Conservation (phyloP, 2,888 invertebrate genomes). For the Eupithecia inturbata region DNA sequence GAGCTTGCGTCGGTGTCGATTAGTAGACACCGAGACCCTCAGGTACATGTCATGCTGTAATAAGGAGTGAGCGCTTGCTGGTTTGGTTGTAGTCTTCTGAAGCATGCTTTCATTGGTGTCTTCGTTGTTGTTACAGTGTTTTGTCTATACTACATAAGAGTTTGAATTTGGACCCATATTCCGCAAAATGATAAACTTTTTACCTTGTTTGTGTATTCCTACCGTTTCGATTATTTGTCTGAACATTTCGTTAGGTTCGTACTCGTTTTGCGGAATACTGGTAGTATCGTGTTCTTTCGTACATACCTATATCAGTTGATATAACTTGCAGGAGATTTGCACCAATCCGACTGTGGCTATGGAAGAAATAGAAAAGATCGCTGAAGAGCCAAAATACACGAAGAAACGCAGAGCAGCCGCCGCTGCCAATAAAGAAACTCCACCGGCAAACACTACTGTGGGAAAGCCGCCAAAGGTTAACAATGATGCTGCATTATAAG, state of each 20-base stretch:
- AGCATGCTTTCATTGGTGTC: neutral
- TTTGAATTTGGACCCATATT: neutral
- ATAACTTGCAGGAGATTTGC: neutral
- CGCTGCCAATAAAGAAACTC: neutral
- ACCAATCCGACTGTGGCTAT: neutral
- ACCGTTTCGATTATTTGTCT: neutral
- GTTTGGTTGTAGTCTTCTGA: conserved; percentile 3
- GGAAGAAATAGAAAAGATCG: neutral
- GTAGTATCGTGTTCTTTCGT: neutral
- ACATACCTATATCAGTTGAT: neutral
- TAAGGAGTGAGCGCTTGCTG: neutral
- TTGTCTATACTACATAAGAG: neutral
- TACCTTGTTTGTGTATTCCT: neutral
- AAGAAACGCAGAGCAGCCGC: conserved; percentile 4
- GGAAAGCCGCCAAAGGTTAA: conserved; percentile 12
- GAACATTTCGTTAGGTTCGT: neutral
- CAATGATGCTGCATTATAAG: neutral
- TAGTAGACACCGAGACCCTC: neutral
- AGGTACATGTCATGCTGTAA: neutral
- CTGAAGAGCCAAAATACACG: neutral
- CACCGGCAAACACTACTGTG: neutral
- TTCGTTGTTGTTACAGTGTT: neutral
- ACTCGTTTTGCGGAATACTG: neutral
- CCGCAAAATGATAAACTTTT: neutral
- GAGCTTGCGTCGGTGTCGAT: neutral